phyloP scores from a whole-genome alignment of 1,140 invertebrate genomes.

The Bombus terrestris region DNA sequence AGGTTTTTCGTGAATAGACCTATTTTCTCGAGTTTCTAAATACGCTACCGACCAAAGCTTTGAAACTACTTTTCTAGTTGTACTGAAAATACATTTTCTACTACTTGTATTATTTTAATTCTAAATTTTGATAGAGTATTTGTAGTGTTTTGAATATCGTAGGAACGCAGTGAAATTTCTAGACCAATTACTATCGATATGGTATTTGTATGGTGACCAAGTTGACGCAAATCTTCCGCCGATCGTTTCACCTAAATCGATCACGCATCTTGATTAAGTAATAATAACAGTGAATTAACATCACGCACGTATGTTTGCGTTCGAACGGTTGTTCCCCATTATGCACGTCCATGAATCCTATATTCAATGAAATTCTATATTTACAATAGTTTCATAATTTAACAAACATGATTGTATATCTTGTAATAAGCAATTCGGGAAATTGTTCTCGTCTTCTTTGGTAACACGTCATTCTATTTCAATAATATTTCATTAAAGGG shows the following conservation, averaged over 20 bases:
- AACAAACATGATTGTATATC: not conserved
- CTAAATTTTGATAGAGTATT: too few relatives aligned
- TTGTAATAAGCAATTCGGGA: not conserved
- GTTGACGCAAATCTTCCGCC: too few relatives aligned
- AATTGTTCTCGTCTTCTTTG: not conserved
- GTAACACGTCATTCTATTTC: not conserved
- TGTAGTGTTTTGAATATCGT: not conserved
- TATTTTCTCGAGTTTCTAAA: too few relatives aligned
- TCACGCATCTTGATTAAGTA: conserved; percentile 7
- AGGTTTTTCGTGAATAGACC: not conserved
- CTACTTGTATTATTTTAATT: too few relatives aligned
- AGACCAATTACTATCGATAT: not conserved
- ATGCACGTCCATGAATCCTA: not conserved
- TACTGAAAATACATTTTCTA: too few relatives aligned
- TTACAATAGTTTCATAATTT: not conserved
- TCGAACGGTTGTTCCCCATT: not conserved
- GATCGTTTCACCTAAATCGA: not conserved
- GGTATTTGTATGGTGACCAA: too few relatives aligned
- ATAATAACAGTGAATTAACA: not conserved
- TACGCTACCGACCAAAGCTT: too few relatives aligned
- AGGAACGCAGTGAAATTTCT: not conserved
- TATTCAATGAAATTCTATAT: not conserved
- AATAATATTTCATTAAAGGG: not conserved
- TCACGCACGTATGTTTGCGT: not conserved
- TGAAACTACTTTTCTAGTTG: too few relatives aligned